Percentiles rank a stretch among this genome's conserved stretches.
phyloP scores from a whole-genome alignment of 2,797 vertebrate species.

The Neosalanx taihuensis region DNA sequence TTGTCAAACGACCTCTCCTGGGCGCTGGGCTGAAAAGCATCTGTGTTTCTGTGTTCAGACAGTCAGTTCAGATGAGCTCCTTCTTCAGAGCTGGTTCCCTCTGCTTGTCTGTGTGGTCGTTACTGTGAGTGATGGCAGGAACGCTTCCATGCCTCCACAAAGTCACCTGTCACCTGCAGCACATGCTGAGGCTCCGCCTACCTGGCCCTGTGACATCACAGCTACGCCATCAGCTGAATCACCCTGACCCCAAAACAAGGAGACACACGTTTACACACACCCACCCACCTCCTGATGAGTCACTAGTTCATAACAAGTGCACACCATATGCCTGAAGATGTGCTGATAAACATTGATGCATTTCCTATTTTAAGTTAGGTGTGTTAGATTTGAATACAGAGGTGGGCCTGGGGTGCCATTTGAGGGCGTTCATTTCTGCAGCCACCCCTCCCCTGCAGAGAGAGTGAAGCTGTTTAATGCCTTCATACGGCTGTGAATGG shows the following conservation, averaged over 20 bases:
- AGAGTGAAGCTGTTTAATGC: too few relatives aligned
- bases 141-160: constrained; percentile 5
- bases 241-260: constrained; percentile 36
- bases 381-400: neutral
- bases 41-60: constrained; percentile 4
- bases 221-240: constrained; percentile 1
- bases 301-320: constrained; percentile 21
- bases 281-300: neutral
- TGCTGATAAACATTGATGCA: constrained; percentile 13
- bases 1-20: neutral
- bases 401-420: too few relatives aligned
- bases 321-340: constrained; percentile 20
- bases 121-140: constrained; percentile 21
- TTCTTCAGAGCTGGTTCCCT: constrained; percentile 7
- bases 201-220: constrained; percentile 28
- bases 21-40: too few relatives aligned
- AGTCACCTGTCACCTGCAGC: constrained; percentile 31
- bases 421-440: too few relatives aligned
- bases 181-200: constrained; percentile 19
- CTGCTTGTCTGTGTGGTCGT: neutral
- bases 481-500: too few relatives aligned
- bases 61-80: constrained; percentile 3
- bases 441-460: too few relatives aligned
- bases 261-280: neutral
- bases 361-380: neutral